Conservation (phyloP, 2,797 vertebrate genomes). For the Coccyzus lansbergi region DNA sequence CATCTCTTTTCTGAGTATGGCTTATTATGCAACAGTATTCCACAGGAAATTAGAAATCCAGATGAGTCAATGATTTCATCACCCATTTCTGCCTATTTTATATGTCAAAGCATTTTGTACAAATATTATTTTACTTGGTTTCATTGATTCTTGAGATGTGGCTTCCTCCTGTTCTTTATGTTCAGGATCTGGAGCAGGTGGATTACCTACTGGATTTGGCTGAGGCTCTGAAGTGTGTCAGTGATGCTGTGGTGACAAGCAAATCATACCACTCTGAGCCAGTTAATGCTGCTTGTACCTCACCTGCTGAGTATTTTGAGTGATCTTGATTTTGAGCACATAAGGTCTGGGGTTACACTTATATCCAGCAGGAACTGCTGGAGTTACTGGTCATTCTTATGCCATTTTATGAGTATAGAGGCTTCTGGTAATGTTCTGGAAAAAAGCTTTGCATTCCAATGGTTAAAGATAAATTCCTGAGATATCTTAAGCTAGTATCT, state of each 20-base stretch:
- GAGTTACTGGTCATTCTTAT: not conserved
- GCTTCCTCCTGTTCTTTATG: not conserved
- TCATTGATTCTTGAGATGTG: not conserved
- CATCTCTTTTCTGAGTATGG: not conserved
- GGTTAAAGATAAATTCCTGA: not conserved
- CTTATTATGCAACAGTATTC: slow-evolving; percentile 12
- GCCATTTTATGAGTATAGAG: not conserved
- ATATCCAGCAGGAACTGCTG: not conserved
- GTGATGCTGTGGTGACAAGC: not conserved
- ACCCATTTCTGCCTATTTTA: not conserved
- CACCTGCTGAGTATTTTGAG: not conserved
- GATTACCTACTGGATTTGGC: not conserved
- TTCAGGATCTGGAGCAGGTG: not conserved
- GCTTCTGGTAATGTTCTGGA: not conserved
- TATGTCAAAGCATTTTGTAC: not conserved
- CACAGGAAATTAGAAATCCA: not conserved
- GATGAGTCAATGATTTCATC: slow-evolving; percentile 29
- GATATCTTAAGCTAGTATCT: not conserved
- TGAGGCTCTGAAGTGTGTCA: not conserved
- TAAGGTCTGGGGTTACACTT: not conserved
- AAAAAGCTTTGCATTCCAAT: not conserved
- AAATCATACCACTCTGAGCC: not conserved
- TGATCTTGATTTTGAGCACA: not conserved
- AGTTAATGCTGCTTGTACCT: not conserved
- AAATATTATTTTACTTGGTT: not conserved